phyloP scores from a whole-genome alignment of 2,797 vertebrate genomes.

The Gobio occitaniae region DNA sequence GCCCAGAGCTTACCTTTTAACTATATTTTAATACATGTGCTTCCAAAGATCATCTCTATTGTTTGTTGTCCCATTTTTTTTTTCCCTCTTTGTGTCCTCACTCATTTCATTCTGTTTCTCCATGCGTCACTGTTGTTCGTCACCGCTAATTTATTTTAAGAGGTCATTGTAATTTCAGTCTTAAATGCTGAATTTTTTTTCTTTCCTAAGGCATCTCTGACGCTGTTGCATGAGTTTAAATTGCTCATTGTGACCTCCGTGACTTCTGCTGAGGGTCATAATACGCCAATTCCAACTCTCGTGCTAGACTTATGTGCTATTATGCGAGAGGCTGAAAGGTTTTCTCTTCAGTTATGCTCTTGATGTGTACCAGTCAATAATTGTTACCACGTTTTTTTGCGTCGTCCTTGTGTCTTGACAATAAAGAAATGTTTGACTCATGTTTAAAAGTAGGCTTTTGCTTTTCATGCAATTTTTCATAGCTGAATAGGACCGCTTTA shows the following conservation, averaged over 20 bases:
- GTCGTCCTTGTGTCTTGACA: background rate
- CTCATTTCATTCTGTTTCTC: background rate
- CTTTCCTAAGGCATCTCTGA: slow-evolving; percentile 47
- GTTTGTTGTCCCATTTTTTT: background rate
- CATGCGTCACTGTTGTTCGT: slow-evolving; percentile 13
- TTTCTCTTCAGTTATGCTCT: slow-evolving; percentile 4
- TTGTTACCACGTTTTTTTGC: background rate
- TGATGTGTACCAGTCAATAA: slow-evolving; percentile 2
- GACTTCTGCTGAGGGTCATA: slow-evolving; percentile 9
- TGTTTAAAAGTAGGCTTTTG: slow-evolving; percentile 1
- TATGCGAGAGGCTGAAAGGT: slow-evolving; percentile 22
- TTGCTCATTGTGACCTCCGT: slow-evolving; percentile 6
- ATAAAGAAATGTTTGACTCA: background rate
- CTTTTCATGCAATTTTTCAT: background rate
- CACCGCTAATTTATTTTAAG: slow-evolving; percentile 62
- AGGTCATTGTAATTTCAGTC: slow-evolving; percentile 57
- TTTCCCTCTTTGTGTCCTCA: background rate
- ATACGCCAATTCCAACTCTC: background rate
- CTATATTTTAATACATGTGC: background rate
- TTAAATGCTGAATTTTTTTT: slow-evolving; percentile 59
- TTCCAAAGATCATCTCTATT: background rate
- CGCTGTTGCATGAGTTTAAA: slow-evolving; percentile 25
- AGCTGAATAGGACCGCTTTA: background rate
- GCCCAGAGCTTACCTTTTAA: background rate
- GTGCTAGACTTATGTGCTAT: background rate